Conservation (phyloP, 2,888 invertebrate genomes). For the Caenorhabditis doughertyi region DNA sequence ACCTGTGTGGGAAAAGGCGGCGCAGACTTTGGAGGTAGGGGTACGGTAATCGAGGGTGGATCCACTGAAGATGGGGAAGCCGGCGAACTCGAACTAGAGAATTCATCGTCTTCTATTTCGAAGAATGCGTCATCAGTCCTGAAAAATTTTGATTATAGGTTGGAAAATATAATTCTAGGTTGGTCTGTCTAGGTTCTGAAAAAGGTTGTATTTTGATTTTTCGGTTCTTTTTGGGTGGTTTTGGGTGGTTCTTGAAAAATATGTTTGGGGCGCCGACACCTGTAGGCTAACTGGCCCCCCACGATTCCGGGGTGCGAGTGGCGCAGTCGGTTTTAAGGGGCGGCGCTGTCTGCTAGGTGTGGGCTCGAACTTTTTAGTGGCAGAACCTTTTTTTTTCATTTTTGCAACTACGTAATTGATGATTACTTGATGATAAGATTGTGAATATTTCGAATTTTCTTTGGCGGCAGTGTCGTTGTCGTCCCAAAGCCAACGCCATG, state of each 20-base stretch:
- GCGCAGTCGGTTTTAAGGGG: too few species aligned
- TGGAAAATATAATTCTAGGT: background rate
- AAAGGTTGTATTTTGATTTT: too few species aligned
- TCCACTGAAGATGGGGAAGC: conserved; percentile 42
- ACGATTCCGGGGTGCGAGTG: too few species aligned
- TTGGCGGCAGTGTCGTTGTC: conserved; percentile 25
- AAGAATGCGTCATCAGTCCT: conserved; percentile 80
- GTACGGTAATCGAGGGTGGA: conserved; percentile 55
- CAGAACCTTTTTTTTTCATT: too few species aligned
- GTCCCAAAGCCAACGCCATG: conserved; percentile 12
- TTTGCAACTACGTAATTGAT: too few species aligned
- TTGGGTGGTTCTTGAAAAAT: too few species aligned
- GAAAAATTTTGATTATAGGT: conserved; percentile 13
- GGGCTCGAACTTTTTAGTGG: too few species aligned
- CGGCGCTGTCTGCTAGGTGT: too few species aligned
- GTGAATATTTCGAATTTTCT: conserved; percentile 71
- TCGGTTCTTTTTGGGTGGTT: too few species aligned
- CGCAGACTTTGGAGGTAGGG: conserved; percentile 61
- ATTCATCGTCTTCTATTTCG: conserved; percentile 77
- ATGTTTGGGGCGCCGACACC: too few species aligned
- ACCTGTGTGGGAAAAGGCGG: conserved; percentile 56
- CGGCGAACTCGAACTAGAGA: conserved; percentile 45
- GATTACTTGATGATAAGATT: conserved; percentile 70
- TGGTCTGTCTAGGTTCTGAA: too few species aligned
- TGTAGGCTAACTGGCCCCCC: too few species aligned